Evolutionary conservation across 92 coral and sea anemone genomes (phyloP).

Genomic region (Porites lobata): DNA sequence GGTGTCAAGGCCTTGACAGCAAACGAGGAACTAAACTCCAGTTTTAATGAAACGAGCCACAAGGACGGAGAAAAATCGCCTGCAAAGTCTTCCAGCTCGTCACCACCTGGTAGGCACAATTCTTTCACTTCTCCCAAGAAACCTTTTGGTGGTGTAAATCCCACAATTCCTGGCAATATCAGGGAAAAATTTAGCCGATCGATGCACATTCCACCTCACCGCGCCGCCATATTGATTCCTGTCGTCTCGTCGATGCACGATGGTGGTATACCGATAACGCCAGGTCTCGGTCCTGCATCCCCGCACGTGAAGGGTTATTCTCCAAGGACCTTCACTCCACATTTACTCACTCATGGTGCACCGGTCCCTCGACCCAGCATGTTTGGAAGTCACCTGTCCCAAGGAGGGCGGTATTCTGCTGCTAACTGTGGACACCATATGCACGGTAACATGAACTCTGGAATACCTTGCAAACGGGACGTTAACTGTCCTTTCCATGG

Average conservation of each 20-base stretch:
- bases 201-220: conserved; percentile 86
- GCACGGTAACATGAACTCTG: conserved; percentile 83
- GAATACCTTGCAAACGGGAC: conserved; percentile 91
- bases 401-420: conserved; percentile 77
- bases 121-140: conserved; percentile 69
- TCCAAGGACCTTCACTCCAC: conserved; percentile 96
- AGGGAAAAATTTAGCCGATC: conserved; percentile 81
- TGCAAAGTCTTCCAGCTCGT: conserved; percentile 45
- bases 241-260: conserved; percentile 94
- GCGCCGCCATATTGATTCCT: conserved; percentile 94
- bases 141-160: conserved; percentile 89
- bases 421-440: conserved; percentile 84
- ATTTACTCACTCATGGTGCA: conserved; percentile 91
- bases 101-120: conserved; percentile 74
- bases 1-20: not conserved
- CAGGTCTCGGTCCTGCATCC: conserved; percentile 83
- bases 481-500: conserved; percentile 98
- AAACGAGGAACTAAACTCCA: conserved; percentile 4
- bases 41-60: conserved; percentile 13
- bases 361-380: conserved; percentile 76
- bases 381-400: conserved; percentile 76
- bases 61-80: conserved; percentile 69
- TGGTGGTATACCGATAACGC: conserved; percentile 83
- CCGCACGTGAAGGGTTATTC: conserved; percentile 91
- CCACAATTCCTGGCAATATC: conserved; percentile 79